phyloP scores from a whole-genome alignment of 2,113 vertebrate species.

The Heterochromis multidens region DNA sequence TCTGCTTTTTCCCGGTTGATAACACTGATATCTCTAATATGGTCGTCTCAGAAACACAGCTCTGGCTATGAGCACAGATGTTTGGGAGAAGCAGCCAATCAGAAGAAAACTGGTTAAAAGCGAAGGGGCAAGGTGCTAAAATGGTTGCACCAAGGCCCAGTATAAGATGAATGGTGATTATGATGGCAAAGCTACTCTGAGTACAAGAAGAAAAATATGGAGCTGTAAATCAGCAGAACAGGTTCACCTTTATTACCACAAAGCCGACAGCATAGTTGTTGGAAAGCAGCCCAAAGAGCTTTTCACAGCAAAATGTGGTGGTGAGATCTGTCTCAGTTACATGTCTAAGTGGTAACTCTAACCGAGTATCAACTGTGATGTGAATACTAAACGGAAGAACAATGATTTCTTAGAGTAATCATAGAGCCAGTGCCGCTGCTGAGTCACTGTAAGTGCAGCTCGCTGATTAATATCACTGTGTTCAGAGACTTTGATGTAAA shows the following conservation, averaged over 20 bases:
- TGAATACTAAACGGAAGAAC: background rate
- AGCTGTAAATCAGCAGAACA: background rate
- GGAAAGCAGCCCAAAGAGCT: background rate
- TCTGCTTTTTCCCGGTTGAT: background rate
- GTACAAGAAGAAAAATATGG: background rate
- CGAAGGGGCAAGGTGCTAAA: rapidly evolving
- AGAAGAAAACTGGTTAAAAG: background rate
- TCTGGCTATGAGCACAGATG: background rate
- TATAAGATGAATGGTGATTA: background rate
- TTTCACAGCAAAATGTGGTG: background rate
- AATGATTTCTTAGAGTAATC: background rate
- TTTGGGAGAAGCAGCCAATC: background rate
- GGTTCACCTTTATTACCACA: background rate
- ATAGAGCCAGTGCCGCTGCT: background rate
- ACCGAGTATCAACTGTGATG: background rate
- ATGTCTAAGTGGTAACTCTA: background rate
- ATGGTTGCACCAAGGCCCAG: background rate
- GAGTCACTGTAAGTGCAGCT: background rate
- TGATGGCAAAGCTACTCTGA: background rate
- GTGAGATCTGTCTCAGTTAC: background rate
- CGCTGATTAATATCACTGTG: background rate
- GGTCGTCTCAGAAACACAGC: background rate
- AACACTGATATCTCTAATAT: background rate
- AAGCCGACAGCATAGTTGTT: background rate
- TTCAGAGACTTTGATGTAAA: background rate